Base-by-base conservation (phyloP, 2,888 invertebrate genomes). In the Malachius bipustulatus region DNA sequence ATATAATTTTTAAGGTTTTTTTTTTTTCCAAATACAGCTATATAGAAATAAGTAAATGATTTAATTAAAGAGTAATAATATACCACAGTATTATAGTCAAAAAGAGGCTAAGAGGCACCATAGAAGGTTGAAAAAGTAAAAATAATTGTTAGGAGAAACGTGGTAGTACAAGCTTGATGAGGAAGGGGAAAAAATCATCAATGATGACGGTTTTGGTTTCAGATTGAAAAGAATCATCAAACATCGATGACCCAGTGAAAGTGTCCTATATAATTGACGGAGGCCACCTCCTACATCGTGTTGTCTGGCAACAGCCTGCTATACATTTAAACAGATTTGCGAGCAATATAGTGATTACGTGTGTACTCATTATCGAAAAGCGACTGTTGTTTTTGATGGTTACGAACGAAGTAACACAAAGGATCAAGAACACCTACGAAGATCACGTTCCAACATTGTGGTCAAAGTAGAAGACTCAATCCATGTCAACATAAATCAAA, bases 381-480 rank as follows among this genome's bases (percentile, higher is more conserved):
- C 24, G 6, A 19, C 24, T 19, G 24, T 19, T 19, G 24, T 19
- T 19, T 19, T 19, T 19, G 24, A 19, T 19, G 6, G 24, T 8
- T 19, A 19, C n/a, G 24, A 19, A 19, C 6, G n/a, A 19, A n/a
- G n/a, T n/a, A 19, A n/a, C n/a, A 19, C 24, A 19, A 19, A 19
- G n/a, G 24, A 19, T 19, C 6, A 19, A 19, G 24, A 19, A 19
- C 24, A 6, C 24, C 6, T 8, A 19, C n/a, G 6, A n/a, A n/a
- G n/a, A n/a, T n/a, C n/a, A n/a, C n/a, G n/a, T n/a, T 8, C 24
- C n/a, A 6, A 19, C 24, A n/a, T 19, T 19, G 24, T 8, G n/a
- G 24, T 19, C 24, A n/a, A 19, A 19, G 24, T n/a, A 19, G 24
- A 19, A 19, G 24, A 19, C n/a, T n/a, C n/a, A n/a, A n/a, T 19